Evolutionary conservation across 1,140 invertebrate species (phyloP), one percentile per base, ranked within the genome.

Genomic region (Nylanderia fulva): DNA sequence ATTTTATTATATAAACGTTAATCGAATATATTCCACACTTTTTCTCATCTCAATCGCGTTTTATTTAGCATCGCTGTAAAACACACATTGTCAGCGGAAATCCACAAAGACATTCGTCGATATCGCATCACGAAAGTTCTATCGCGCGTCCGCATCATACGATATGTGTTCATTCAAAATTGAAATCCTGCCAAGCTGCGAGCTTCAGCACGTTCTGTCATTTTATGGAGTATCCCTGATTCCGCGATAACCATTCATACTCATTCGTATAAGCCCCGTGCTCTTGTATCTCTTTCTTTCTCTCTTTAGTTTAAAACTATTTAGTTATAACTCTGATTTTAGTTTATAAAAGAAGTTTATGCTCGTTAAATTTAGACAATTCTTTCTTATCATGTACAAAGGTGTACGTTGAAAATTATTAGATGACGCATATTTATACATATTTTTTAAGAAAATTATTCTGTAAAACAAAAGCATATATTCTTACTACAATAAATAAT

Each of bases 171-270:
- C 36, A 52, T 63, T 48, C 56, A 56, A 48, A 72, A 83, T 76
- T 88, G 85, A 84, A 86, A 86, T 86, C 42, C 69, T 60, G 85
- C 69, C 85, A 84, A 71, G 18, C 61, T 61, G 45, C 54, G 45
- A 56, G 63, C 45, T 76, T 54, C 63, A 36, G 52, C 27, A 75
- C 54, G 33, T 52, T 66, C 56, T 11, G 29, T 39, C 56, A 54
- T 64, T 68, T 86, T 71, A 21, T 21, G 24, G 33, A 58, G 58
- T 27, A 29, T 56, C 48, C 63, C 27, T 21, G 24, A 63, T 77
- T 75, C 45, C 64, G 61, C n/a, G n/a, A 29, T 18, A 5, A 24
- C n/a, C 8, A 48, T 77, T 77, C 60, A 77, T 48, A 15, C 27
- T 42, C 36, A 24, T 52, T 29, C n/a, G 42, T 24, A 29, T 79